These are phyloP conservation scores for Meleagris gallopavo DNA, from an alignment of 2,113 vertebrate species.

Conservation along the genomic window DNA sequence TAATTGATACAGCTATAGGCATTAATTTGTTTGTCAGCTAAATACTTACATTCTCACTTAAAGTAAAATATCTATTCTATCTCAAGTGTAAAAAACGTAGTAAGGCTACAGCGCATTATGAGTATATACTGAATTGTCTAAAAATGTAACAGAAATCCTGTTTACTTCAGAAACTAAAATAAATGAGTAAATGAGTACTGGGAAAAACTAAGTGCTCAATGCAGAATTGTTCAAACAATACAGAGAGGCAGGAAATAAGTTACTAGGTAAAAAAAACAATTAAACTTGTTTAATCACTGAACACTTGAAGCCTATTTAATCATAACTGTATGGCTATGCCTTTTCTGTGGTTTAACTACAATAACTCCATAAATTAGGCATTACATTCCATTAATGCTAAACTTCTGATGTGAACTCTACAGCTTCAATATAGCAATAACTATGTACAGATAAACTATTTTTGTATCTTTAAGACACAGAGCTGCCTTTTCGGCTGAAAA, in stretches of 20 bases:
- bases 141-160: background rate
- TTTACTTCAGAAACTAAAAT: background rate
- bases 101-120: background rate
- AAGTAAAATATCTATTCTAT: background rate
- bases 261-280: background rate
- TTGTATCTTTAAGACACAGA: background rate
- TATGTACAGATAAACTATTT: background rate
- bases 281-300: background rate
- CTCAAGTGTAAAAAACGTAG: rapidly evolving
- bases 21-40: background rate
- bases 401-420: background rate
- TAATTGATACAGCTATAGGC: background rate
- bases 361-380: background rate
- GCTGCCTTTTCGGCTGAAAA: background rate
- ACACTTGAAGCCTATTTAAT: background rate
- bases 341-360: background rate
- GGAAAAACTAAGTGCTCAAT: background rate
- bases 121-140: background rate
- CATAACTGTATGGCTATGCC: background rate
- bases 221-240: background rate
- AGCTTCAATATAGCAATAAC: background rate
- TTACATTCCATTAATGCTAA: background rate
- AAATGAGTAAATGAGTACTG: background rate
- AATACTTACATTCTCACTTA: background rate
- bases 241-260: background rate